Base-by-base conservation (phyloP, 2,888 invertebrate genomes). In the Phortica okadai region DNA sequence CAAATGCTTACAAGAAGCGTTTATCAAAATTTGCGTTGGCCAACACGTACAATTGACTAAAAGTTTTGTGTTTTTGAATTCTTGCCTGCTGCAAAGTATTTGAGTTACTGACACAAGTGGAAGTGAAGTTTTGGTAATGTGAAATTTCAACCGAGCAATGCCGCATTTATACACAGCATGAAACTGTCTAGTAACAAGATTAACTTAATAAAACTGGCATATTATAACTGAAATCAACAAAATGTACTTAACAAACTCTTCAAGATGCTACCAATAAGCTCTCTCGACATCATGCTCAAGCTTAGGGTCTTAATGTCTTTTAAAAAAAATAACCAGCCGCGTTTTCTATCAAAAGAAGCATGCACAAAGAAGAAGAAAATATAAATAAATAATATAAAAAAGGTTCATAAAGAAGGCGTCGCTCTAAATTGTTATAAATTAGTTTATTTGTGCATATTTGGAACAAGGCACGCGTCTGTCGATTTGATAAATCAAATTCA, bases 401-500 rank as follows among this genome's bases (percentile, higher is more conserved):
- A 25, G 62, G 62, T 25, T 50, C 62, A 62, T 21, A 62, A n/a
- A 74, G 5, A 62, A 74, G 16, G 16, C 33, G 16, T 16, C 14
- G 56, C 7, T 45, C 54, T 67, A 73, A 76, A 76, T 66, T 67
- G 59, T 67, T 67, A 76, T 76, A 76, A 76, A 74, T 74, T 76
- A 67, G 76, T 73, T 76, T 69, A 76, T 76, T 76, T 67, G 67
- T 14, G 56, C 16, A 59, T 44, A 69, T 75, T 75, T 69, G 66
- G 58, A 59, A 54, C 42, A 73, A 73, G 73, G 58, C 70, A 72
- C 54, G 70, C 70, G 70, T 56, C 70, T 25, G 5, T 25, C 25
- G 67, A 33, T 41, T 11, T 33, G 25, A 16, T 25, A 66, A 42
- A 41, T 5, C 33, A 33, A 33, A 33, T 33, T 33, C 33, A 33